Base-by-base conservation (phyloP, 1,140 invertebrate genomes). In the Pogonomyrmex californicus region DNA sequence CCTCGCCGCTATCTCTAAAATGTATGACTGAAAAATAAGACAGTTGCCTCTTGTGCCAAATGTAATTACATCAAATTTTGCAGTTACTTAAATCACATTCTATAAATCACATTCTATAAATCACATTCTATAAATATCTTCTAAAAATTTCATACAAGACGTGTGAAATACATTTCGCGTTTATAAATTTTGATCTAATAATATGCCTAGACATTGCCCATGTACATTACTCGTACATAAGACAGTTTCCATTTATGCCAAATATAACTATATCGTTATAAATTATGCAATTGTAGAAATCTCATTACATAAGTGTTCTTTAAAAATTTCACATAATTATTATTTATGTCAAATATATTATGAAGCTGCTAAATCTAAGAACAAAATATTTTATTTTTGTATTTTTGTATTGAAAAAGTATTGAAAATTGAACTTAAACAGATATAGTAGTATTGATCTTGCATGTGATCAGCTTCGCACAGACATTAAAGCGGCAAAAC, bases 401-500 rank as follows among this genome's bases (percentile, higher is more conserved):
- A 44, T 62, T 77, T 44, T 62, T 4, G 1, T 9, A 44, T 7
- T 44, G 5, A 62, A 17, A n/a, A 41, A 76, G 23, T 23, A 23
- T 23, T 23, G 23, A 23, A 23, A 23, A 77, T 30, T 68, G 33
- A 49, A 51, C 12, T 14, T 60, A 12, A n/a, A 33, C 10, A 23
- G 47, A 63, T n/a, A 30, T 81, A 10, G 36, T 51, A 30, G 54
- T 60, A 44, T 33, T 12, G 33, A 2, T 79, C 1, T 23, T 47
- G 17, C 4, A 7, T 54, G 10, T 12, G 51, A 58, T 71, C 36
- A 70, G 38, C 30, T 56, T 56, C 51, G 38, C 30, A 7, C 51
- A 33, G 49, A 70, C 47, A 71, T 82, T 47, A 23, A 82, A 71
- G 30, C 49, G 38, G 51, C 14, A 51, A 83, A 83, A 83, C 79